Conservation (phyloP, 2,888 invertebrate genomes). For the Frankliniella intonsa region DNA sequence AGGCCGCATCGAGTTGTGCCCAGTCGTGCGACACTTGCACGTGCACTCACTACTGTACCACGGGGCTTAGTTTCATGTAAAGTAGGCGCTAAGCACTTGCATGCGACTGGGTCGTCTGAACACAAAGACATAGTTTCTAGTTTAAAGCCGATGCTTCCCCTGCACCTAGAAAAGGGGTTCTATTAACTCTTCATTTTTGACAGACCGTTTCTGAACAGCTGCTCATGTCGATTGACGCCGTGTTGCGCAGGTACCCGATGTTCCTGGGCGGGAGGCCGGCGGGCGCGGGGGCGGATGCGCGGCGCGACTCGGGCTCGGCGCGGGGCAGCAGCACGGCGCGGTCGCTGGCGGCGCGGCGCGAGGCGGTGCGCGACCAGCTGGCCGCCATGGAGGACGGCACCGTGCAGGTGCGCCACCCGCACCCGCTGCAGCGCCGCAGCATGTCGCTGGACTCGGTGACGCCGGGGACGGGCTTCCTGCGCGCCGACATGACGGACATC, state of each 20-base stretch:
- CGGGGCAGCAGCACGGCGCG: not conserved
- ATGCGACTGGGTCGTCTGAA: no score
- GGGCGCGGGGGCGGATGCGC: not conserved
- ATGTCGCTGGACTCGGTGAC: not conserved
- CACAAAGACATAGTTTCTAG: no score
- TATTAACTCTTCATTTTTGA: no score
- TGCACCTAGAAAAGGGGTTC: no score
- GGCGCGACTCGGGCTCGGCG: not conserved
- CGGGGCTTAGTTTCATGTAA: no score
- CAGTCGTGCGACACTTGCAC: no score
- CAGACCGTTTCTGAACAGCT: no score
- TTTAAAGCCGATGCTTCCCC: no score
- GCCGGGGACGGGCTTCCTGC: not conserved
- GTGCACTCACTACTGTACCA: no score
- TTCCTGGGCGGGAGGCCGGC: not conserved
- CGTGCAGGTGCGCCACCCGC: not conserved
- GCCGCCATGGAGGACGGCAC: not conserved
- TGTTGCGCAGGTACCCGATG: not conserved
- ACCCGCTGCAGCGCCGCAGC: slow-evolving; percentile 18
- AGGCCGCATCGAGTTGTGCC: not conserved
- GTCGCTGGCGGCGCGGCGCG: slow-evolving; percentile 18
- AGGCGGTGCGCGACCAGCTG: slow-evolving; percentile 2
- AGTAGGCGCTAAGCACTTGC: no score
- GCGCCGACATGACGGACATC: slow-evolving; percentile 12
- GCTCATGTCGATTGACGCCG: not conserved